These are phyloP conservation scores for Morphnarchus princeps DNA, from an alignment of 2,113 vertebrate species.

Conservation along the genomic window DNA sequence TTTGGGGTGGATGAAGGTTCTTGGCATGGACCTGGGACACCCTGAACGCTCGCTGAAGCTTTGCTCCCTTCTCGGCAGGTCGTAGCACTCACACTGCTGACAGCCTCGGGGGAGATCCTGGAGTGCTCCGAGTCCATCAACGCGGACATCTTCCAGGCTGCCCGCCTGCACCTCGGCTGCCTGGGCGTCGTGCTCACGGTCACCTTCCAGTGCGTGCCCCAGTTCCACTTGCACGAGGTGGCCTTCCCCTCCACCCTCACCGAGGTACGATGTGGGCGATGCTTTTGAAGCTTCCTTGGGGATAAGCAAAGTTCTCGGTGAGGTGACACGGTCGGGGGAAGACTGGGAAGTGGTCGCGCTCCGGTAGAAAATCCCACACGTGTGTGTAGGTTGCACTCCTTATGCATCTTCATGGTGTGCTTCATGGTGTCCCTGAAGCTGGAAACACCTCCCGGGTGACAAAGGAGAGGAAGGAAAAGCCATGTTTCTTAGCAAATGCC, in stretches of 20 bases:
- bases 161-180: conserved; percentile 68
- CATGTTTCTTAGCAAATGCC: neutral
- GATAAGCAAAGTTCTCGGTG: neutral
- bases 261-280: neutral
- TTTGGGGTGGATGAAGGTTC: neutral
- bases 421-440: neutral
- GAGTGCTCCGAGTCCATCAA: conserved; percentile 63
- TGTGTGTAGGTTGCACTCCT: neutral
- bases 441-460: neutral
- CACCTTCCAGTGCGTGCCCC: conserved; percentile 72
- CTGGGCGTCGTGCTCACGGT: conserved; percentile 67
- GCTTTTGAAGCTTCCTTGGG: neutral
- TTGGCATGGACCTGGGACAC: neutral
- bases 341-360: neutral
- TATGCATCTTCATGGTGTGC: no score
- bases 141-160: conserved; percentile 56
- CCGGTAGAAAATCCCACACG: rapidly evolving
- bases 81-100: conserved; percentile 56
- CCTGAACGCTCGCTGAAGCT: rapidly evolving
- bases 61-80: conserved; percentile 11
- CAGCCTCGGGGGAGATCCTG: conserved; percentile 40
- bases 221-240: conserved; percentile 67
- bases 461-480: neutral
- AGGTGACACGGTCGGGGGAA: neutral
- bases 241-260: conserved; percentile 71